These are phyloP conservation scores for Xyliphius kryptos DNA, from an alignment of 2,113 vertebrate genomes.

Conservation along the genomic window DNA sequence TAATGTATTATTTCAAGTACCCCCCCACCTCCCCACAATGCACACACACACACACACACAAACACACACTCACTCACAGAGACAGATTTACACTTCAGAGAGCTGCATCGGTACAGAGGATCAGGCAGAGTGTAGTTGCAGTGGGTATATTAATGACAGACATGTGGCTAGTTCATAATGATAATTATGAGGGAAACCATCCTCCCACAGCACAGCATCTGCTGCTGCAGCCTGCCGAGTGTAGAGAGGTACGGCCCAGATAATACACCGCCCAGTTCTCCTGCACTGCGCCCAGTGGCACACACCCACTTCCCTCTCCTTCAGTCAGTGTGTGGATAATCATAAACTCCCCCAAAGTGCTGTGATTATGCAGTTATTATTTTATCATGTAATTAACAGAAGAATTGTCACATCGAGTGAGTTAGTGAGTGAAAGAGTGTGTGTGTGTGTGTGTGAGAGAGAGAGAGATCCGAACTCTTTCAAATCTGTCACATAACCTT, in stretches of 20 bases:
- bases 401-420: constrained; percentile 7
- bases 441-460: too few relatives aligned
- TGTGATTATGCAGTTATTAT: constrained; percentile 21
- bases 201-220: constrained; percentile 46
- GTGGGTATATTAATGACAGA: constrained; percentile 47
- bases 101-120: neutral
- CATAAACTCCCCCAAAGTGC: constrained; percentile 15
- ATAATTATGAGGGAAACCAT: constrained; percentile 56
- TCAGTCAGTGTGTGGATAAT: constrained; percentile 1
- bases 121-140: constrained; percentile 1
- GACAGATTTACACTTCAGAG: constrained; percentile 11
- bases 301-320: neutral
- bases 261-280: constrained; percentile 14
- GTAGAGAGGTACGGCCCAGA: constrained; percentile 45
- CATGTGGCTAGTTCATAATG: constrained; percentile 50
- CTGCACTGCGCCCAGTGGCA: constrained; percentile 4
- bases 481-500: neutral
- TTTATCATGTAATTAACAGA: constrained; percentile 8
- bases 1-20: too few relatives aligned
- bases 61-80: constrained; percentile 21
- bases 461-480: too few relatives aligned
- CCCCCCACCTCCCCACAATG: too few relatives aligned
- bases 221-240: constrained; percentile 29
- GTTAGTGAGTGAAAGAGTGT: too few relatives aligned
- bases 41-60: too few relatives aligned